Conservation (phyloP, 2,888 invertebrate species). For the Prosopocoilus inquinatus region DNA sequence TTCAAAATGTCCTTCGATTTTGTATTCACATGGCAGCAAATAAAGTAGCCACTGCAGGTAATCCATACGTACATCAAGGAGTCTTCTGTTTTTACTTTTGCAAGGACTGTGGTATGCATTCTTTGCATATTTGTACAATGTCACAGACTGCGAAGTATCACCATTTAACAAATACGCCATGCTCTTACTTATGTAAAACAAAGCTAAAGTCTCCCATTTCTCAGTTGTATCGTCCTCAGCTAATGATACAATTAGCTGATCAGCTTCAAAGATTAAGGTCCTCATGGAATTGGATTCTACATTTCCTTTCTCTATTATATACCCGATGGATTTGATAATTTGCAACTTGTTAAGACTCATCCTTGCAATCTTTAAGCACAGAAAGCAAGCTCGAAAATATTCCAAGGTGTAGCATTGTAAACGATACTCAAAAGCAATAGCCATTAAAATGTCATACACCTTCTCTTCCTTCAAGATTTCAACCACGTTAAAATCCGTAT, state of each 20-base stretch:
- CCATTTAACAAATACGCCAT: constrained; percentile 19
- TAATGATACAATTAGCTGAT: constrained; percentile 7
- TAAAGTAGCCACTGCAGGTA: constrained; percentile 28
- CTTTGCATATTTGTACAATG: constrained; percentile 29
- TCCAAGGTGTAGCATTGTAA: constrained; percentile 32
- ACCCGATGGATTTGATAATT: constrained; percentile 31
- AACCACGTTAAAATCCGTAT: constrained; percentile 5
- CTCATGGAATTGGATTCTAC: constrained; percentile 23
- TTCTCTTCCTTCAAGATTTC: constrained; percentile 18
- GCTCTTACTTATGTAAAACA: constrained; percentile 26
- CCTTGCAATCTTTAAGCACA: constrained; percentile 31
- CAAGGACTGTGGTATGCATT: constrained; percentile 18
- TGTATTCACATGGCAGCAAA: constrained; percentile 27
- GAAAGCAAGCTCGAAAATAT: constrained; percentile 29
- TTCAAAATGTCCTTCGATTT: constrained; percentile 22
- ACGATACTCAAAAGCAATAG: constrained; percentile 35
- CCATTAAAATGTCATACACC: constrained; percentile 22
- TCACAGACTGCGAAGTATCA: constrained; percentile 23
- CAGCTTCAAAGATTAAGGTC: constrained; percentile 17
- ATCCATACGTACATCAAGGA: constrained; percentile 18
- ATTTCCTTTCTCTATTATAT: constrained; percentile 26
- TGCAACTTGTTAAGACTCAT: constrained; percentile 24
- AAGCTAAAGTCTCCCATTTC: constrained; percentile 10
- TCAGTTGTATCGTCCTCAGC: neutral
- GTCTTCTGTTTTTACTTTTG: constrained; percentile 10